These are phyloP conservation scores for Melikaiella ostensackeni DNA, from an alignment of 2,888 invertebrate species.

Conservation along the genomic window DNA sequence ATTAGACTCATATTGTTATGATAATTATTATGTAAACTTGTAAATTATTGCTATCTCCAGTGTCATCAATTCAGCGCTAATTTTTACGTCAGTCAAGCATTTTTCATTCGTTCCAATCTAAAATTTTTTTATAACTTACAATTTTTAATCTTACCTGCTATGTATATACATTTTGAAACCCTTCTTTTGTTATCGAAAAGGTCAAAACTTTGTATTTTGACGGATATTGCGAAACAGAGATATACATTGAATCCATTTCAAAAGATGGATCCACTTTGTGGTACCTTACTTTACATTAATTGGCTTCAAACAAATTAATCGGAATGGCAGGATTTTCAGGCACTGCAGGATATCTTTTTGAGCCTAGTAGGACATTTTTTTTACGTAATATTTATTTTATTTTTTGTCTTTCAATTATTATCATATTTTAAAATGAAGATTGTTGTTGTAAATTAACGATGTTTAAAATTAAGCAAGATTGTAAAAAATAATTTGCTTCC, in stretches of 20 bases:
- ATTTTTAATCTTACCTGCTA: background rate
- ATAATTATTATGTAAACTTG: background rate
- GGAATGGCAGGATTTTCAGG: background rate
- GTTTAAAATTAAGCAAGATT: background rate
- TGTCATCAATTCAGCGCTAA: slow-evolving; percentile 15
- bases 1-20: slow-evolving; percentile 21
- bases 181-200: background rate
- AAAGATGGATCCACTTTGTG: too few species aligned
- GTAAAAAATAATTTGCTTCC: slow-evolving; percentile 24
- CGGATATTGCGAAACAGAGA: too few species aligned
- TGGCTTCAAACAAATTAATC: too few species aligned
- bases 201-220: too few species aligned
- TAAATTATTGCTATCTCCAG: slow-evolving; percentile 9
- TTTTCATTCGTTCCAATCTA: background rate
- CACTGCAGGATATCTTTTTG: background rate
- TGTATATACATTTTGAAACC: background rate
- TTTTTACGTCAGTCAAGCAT: slow-evolving; percentile 30
- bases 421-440: background rate
- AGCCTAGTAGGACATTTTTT: background rate
- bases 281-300: too few species aligned
- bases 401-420: background rate
- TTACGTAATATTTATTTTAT: background rate
- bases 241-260: too few species aligned
- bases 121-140: background rate
- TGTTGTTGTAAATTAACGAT: background rate